Evolutionary conservation across 2,888 invertebrate species (phyloP), one percentile per base, ranked within the genome.

Genomic region (Caradrina clavipalpis): DNA sequence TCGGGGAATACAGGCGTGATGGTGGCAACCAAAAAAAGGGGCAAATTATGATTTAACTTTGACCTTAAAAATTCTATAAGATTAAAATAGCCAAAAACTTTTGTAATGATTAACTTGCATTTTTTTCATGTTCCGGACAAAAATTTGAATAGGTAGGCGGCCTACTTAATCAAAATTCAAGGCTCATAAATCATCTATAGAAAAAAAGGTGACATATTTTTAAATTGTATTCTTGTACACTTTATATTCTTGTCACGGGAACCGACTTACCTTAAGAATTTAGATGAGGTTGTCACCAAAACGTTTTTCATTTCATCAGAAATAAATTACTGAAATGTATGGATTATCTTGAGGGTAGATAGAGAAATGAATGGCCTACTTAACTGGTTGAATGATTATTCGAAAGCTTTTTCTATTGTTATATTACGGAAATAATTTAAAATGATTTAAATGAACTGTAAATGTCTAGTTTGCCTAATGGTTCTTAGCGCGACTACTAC

Each of bases 241-340:
- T 81, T 66, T 56, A 47, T 71, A 78, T 80, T 80, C 71, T 2
- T 26, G 22, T 69, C 69, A 71, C 64, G 78, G 17, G 8, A 56
- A 31, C 31, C 11, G 50, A 35, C 22, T 60, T 65, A 50, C 70
- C 51, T 66, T 69, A 31, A 22, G 78, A 81, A 80, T 81, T 67
- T 71, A 59, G 55, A 80, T 78, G 71, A 80, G 71, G 65, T 49
- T 67, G 64, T 75, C 71, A 65, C 58, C 67, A 72, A 75, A 57
- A 74, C 35, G 56, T 59, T 71, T 69, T 67, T 56, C 55, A 62
- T 76, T 63, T 60, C 47, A 58, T 73, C 31, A 26, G 54, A 55
- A 69, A 64, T 62, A 62, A 58, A 49, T 51, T 73, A 26, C 47
- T 5, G 45, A 50, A 55, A 66, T 39, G 45, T 76, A 80, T 80